phyloP scores from a whole-genome alignment of 2,797 vertebrate species.

The Eurystomus glaucurus region DNA sequence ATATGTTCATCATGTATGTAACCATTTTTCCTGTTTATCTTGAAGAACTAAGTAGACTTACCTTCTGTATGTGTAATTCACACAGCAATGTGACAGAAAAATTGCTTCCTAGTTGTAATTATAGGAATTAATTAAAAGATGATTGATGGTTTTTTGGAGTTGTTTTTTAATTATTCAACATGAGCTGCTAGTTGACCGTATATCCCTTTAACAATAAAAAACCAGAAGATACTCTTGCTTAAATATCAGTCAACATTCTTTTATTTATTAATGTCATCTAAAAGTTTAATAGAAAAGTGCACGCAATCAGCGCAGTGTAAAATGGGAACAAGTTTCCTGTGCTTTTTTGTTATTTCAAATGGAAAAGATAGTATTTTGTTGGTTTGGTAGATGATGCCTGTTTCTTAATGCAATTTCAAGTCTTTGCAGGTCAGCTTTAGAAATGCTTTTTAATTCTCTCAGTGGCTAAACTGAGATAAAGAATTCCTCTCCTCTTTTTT shows the following conservation, averaged over 20 bases:
- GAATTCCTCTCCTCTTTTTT: not conserved
- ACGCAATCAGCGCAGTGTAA: not conserved
- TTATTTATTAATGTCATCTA: not conserved
- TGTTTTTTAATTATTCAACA: not conserved
- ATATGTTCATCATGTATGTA: not conserved
- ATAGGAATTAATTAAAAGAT: not conserved
- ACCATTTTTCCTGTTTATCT: not conserved
- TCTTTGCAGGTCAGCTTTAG: not conserved
- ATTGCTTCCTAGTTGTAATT: not conserved
- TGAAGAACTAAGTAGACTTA: not conserved
- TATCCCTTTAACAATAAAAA: not conserved
- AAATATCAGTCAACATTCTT: not conserved
- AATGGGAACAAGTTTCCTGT: not conserved
- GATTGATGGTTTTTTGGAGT: fast-evolving
- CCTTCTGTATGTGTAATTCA: not conserved
- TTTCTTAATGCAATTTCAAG: not conserved
- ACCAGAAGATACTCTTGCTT: not conserved
- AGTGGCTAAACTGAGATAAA: not conserved
- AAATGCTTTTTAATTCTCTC: not conserved
- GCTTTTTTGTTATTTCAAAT: not conserved
- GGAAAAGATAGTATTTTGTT: not conserved
- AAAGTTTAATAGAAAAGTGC: not conserved
- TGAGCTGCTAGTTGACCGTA: not conserved
- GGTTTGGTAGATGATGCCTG: not conserved
- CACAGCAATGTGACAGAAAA: not conserved